phyloP scores from a whole-genome alignment of 2,888 invertebrate genomes.

The Aphidoletes aphidimyza region DNA sequence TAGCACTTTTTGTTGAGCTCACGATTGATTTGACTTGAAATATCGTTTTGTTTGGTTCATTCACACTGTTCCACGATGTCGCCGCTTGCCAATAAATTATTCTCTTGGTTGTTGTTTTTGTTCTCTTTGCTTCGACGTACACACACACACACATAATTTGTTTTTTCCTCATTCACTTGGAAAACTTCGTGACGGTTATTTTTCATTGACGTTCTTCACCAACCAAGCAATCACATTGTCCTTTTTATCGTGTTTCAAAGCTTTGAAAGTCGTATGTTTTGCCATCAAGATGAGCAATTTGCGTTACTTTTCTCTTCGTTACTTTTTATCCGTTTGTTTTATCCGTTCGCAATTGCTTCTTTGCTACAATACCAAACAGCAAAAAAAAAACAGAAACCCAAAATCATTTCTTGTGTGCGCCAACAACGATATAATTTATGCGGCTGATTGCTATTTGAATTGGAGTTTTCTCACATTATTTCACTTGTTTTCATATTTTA shows the following conservation, averaged over 20 bases:
- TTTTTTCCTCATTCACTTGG: neutral
- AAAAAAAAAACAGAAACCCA: too few species aligned
- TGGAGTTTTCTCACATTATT: constrained; percentile 35
- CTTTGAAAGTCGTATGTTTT: constrained; percentile 30
- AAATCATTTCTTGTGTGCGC: neutral
- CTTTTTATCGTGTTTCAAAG: neutral
- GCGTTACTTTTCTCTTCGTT: neutral
- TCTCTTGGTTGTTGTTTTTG: neutral
- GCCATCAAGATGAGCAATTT: neutral
- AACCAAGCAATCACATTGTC: neutral
- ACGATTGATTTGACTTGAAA: neutral
- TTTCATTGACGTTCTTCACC: constrained; percentile 2
- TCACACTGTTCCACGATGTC: constrained; percentile 34
- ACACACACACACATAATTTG: too few species aligned
- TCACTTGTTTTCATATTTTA: constrained; percentile 44
- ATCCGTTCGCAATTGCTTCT: too few species aligned
- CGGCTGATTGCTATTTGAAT: constrained; percentile 37
- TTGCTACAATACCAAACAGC: neutral
- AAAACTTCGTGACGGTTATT: constrained; percentile 36
- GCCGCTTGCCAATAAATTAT: constrained; percentile 31
- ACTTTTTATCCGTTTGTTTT: neutral
- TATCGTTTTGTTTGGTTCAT: neutral
- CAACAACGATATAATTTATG: neutral
- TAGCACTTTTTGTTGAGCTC: neutral
- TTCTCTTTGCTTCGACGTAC: too few species aligned